Evolutionary conservation across 2,888 invertebrate genomes (phyloP).

Genomic region (Branchipolynoe longqiensis): DNA sequence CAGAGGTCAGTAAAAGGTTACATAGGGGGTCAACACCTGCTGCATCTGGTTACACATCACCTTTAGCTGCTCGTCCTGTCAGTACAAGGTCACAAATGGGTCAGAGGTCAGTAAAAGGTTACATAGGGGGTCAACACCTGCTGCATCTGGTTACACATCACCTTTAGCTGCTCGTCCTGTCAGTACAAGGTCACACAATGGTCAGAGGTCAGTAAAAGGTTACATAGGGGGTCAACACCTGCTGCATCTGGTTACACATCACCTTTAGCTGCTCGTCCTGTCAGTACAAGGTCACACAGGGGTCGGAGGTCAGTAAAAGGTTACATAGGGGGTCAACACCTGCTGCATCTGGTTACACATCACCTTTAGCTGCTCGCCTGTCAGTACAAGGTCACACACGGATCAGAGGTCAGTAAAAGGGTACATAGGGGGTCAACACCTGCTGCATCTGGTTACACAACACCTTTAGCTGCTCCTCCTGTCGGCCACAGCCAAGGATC

Average conservation of each 20-base stretch:
- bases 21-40: conserved; percentile 82
- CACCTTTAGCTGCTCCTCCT: conserved; percentile 82
- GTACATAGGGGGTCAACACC: conserved; percentile 83
- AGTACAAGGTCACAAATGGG: conserved; percentile 43
- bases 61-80: conserved; percentile 81
- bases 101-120: conserved; percentile 6
- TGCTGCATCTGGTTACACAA: conserved; percentile 83
- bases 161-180: conserved; percentile 82
- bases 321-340: conserved; percentile 54
- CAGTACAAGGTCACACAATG: neutral
- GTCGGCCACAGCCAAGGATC: conserved; percentile 51
- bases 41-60: conserved; percentile 83
- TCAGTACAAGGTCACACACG: conserved; percentile 49
- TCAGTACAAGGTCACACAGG: conserved; percentile 50
- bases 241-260: conserved; percentile 83
- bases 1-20: no score
- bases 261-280: conserved; percentile 82
- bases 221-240: conserved; percentile 67
- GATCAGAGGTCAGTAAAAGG: conserved; percentile 58
- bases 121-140: conserved; percentile 81
- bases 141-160: conserved; percentile 83
- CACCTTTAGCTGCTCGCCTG: conserved; percentile 82
- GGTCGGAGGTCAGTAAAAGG: neutral
- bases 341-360: conserved; percentile 83
- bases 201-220: neutral